Evolutionary conservation across 2,888 invertebrate species (phyloP).

Genomic region (Quadroppia sp.): DNA sequence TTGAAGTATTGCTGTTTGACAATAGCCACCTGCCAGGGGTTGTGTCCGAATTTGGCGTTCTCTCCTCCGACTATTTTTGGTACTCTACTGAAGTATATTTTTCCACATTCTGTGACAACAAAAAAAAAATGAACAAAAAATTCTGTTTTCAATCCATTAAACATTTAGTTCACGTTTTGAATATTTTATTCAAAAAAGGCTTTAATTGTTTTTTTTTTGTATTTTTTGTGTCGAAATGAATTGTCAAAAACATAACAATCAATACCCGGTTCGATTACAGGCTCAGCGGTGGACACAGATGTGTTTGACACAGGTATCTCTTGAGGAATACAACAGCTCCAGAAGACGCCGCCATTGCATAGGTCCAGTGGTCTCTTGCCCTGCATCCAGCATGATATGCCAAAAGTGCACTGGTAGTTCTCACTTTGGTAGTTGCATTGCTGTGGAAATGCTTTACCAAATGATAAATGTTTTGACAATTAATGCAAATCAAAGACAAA

Average conservation of each 20-base stretch:
- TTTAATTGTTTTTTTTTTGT: neutral
- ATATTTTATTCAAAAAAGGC: neutral
- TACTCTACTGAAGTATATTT: conserved; percentile 76
- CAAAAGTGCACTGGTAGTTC: conserved; percentile 81
- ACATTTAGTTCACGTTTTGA: conserved; percentile 5
- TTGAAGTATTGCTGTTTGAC: conserved; percentile 85
- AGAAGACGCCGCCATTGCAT: conserved; percentile 88
- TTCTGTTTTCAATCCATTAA: neutral
- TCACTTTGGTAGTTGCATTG: conserved; percentile 70
- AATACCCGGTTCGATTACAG: conserved; percentile 48
- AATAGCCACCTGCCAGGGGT: conserved; percentile 86
- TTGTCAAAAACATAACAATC: neutral
- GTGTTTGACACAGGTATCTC: conserved; percentile 57
- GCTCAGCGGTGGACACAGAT: conserved; percentile 34
- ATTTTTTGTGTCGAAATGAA: neutral
- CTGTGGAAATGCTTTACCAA: conserved; percentile 54
- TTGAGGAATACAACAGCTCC: conserved; percentile 77
- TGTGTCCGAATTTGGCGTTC: conserved; percentile 80
- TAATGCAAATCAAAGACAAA: neutral
- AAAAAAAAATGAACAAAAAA: neutral
- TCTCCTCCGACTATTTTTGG: conserved; percentile 89
- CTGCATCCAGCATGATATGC: conserved; percentile 81
- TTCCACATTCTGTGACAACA: conserved; percentile 76
- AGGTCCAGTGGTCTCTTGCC: conserved; percentile 80
- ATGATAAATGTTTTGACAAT: neutral